Conservation (phyloP, 2,113 vertebrate genomes). For the Piprites chloris region DNA sequence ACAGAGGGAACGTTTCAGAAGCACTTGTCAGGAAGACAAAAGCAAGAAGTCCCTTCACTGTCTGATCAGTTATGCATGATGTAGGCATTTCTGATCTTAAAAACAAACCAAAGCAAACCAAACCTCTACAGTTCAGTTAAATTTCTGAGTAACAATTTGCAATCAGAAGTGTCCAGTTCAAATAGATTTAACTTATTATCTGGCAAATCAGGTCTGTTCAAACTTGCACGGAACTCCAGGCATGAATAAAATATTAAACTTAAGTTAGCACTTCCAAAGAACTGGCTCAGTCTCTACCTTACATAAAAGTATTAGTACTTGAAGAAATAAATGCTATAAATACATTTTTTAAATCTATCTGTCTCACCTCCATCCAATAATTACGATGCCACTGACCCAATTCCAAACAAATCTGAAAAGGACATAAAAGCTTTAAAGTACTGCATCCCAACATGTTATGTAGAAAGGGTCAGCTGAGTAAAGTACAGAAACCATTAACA, state of each 20-base stretch:
- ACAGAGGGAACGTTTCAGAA: not conserved
- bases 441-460: fast-evolving
- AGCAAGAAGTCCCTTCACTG: not conserved
- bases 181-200: not conserved
- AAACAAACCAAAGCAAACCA: not conserved
- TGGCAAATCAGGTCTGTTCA: not conserved
- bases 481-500: not conserved
- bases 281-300: not conserved
- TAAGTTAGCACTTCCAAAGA: not conserved
- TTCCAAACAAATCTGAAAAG: not conserved
- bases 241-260: not conserved
- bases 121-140: not conserved
- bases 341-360: not conserved
- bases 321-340: not conserved
- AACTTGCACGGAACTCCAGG: not conserved
- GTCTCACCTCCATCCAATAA: not conserved
- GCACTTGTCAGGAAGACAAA: not conserved
- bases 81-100: not conserved
- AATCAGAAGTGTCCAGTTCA: not conserved
- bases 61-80: not conserved
- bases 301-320: not conserved
- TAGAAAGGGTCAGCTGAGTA: not conserved
- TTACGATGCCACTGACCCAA: not conserved
- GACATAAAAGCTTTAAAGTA: not conserved
- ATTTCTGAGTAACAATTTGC: not conserved